Evolutionary conservation across 2,113 vertebrate genomes (phyloP).

Genomic region (Marmota flaviventris): DNA sequence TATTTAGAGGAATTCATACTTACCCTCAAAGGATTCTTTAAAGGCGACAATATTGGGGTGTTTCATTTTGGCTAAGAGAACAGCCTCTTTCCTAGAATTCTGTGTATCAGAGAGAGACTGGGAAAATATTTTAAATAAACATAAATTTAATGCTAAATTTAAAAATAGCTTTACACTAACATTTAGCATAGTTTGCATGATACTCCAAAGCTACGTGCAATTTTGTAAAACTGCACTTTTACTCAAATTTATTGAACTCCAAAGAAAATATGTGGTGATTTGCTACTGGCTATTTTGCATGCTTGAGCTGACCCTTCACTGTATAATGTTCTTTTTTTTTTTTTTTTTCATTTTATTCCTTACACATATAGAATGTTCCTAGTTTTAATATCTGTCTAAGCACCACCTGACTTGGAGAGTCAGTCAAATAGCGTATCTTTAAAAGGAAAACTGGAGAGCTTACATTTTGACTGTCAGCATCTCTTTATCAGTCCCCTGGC

Average conservation of each 20-base stretch:
- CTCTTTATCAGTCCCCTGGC: background rate
- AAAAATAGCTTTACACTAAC: background rate
- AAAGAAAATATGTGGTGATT: background rate
- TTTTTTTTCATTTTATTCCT: background rate
- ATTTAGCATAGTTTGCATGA: background rate
- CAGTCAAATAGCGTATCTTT: background rate
- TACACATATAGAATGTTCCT: background rate
- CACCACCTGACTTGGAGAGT: background rate
- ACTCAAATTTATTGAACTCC: constrained; percentile 5
- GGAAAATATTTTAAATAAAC: constrained; percentile 77
- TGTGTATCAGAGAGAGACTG: constrained; percentile 88
- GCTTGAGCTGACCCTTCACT: background rate
- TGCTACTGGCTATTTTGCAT: constrained; percentile 9
- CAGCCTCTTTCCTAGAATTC: constrained; percentile 91
- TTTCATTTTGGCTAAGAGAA: constrained; percentile 95
- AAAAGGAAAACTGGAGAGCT: background rate
- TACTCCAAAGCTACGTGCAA: background rate
- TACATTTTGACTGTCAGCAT: background rate
- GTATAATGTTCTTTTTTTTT: background rate
- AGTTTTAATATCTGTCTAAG: background rate
- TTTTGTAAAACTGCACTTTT: background rate
- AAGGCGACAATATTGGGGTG: constrained; percentile 95
- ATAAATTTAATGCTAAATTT: constrained; percentile 32
- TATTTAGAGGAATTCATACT: constrained; percentile 51
- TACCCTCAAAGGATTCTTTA: constrained; percentile 95